These are phyloP conservation scores for Enteromius viviparus DNA, from an alignment of 2,797 vertebrate species.

Conservation along the genomic window DNA sequence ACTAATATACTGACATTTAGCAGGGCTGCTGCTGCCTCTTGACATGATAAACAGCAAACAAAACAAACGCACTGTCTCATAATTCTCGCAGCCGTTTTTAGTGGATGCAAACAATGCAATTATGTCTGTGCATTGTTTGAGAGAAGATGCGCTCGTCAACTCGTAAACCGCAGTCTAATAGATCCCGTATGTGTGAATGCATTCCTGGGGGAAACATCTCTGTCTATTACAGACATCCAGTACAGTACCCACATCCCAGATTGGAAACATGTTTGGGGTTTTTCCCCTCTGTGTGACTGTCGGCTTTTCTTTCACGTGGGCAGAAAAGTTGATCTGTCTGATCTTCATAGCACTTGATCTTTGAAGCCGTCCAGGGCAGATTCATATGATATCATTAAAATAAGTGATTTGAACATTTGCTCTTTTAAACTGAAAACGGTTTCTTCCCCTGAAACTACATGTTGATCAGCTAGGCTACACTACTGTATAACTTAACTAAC, in stretches of 20 bases:
- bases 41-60: constrained; percentile 30
- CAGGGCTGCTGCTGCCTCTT: constrained; percentile 19
- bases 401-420: neutral
- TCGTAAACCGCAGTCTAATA: constrained; percentile 73
- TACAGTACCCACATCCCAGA: constrained; percentile 67
- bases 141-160: constrained; percentile 65
- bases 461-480: constrained; percentile 58
- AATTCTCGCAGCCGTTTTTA: constrained; percentile 13
- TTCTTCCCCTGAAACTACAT: neutral
- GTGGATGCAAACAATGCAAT: constrained; percentile 24
- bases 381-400: constrained; percentile 23
- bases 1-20: constrained; percentile 7
- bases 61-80: constrained; percentile 33
- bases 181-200: constrained; percentile 70
- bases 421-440: too few relatives aligned
- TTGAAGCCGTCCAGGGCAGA: constrained; percentile 19
- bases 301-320: constrained; percentile 18
- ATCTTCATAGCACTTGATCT: constrained; percentile 35
- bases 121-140: constrained; percentile 18
- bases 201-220: constrained; percentile 71
- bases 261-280: constrained; percentile 72
- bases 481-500: constrained; percentile 73
- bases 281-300: constrained; percentile 31
- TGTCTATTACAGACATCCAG: constrained; percentile 67
- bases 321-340: constrained; percentile 7